phyloP scores from a whole-genome alignment of 2,113 vertebrate genomes.

The Menidia beryllina region DNA sequence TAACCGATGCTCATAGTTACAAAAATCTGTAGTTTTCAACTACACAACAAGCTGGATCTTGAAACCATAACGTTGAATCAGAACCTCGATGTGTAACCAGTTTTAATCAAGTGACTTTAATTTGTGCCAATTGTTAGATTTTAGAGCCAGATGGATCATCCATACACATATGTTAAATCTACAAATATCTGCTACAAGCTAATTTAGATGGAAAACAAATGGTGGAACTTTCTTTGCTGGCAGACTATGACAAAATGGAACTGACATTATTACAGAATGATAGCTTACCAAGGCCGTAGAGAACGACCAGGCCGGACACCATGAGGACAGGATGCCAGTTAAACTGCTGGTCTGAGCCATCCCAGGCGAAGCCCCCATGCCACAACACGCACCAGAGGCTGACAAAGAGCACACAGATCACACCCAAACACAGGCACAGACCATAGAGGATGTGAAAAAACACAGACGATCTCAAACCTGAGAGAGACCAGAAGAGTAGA shows the following conservation, averaged over 20 bases:
- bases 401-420: conserved; percentile 28
- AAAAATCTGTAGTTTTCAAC: neutral
- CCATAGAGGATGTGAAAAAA: conserved; percentile 6
- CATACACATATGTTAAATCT: too few species aligned
- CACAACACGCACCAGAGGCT: conserved; percentile 29
- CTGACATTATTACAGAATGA: neutral
- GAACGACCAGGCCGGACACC: conserved; percentile 41
- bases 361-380: conserved; percentile 36
- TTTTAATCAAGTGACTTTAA: too few species aligned
- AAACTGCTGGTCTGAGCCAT: conserved; percentile 19
- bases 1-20: neutral
- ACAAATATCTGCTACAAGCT: too few species aligned
- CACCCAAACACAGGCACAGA: conserved; percentile 14
- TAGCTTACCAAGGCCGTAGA: conserved; percentile 16
- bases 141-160: too few species aligned
- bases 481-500: neutral
- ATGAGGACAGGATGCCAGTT: conserved; percentile 55
- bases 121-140: too few species aligned
- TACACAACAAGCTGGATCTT: neutral
- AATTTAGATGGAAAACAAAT: too few species aligned
- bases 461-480: neutral
- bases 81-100: neutral
- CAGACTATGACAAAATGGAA: too few species aligned
- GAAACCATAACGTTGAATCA: neutral
- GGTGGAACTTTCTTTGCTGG: too few species aligned